Percentiles rank a stretch among this genome's conserved stretches.
Evolutionary conservation across 2,888 invertebrate genomes (phyloP).

Genomic region (Scaeva pyrastri): DNA sequence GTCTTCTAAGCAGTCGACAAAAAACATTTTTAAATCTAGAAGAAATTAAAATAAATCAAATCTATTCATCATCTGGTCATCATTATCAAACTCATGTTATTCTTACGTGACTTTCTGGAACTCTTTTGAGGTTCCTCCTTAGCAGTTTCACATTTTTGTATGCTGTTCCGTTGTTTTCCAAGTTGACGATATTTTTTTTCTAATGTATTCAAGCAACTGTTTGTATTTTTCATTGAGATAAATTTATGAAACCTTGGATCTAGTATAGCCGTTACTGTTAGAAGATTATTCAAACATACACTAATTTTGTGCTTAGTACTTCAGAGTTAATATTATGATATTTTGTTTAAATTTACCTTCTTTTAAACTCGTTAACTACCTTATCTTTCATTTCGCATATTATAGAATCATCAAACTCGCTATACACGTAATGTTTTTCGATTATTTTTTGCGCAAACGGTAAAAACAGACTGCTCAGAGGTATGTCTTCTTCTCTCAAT

Average conservation of each 20-base stretch:
- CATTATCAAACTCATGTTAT: not conserved
- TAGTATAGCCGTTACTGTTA: constrained; percentile 82
- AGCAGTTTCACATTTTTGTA: not conserved
- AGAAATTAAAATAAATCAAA: constrained; percentile 1
- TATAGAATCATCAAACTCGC: constrained; percentile 79
- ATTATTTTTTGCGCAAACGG: constrained; percentile 81
- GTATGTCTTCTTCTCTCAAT: constrained; percentile 82
- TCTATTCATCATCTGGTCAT: not conserved
- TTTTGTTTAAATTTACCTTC: constrained; percentile 76
- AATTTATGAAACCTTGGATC: constrained; percentile 82
- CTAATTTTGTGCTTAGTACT: constrained; percentile 56
- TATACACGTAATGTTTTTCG: constrained; percentile 79
- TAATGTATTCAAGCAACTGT: constrained; percentile 78
- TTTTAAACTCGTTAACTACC: constrained; percentile 79
- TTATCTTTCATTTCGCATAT: constrained; percentile 79
- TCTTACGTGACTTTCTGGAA: constrained; percentile 61
- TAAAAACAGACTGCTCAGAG: constrained; percentile 81
- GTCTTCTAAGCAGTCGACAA: constrained; percentile 80
- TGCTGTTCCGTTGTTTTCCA: constrained; percentile 45
- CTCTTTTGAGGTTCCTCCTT: constrained; percentile 6
- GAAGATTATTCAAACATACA: constrained; percentile 80
- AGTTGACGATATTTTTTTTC: constrained; percentile 57
- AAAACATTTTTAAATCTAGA: constrained; percentile 81
- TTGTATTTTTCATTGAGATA: constrained; percentile 77
- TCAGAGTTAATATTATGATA: not conserved